A percentile compares a stretch with the other conserved stretches of the same genome.
These are phyloP conservation scores for Dinoponera quadriceps DNA, from an alignment of 1,140 invertebrate genomes.

Conservation along the genomic window DNA sequence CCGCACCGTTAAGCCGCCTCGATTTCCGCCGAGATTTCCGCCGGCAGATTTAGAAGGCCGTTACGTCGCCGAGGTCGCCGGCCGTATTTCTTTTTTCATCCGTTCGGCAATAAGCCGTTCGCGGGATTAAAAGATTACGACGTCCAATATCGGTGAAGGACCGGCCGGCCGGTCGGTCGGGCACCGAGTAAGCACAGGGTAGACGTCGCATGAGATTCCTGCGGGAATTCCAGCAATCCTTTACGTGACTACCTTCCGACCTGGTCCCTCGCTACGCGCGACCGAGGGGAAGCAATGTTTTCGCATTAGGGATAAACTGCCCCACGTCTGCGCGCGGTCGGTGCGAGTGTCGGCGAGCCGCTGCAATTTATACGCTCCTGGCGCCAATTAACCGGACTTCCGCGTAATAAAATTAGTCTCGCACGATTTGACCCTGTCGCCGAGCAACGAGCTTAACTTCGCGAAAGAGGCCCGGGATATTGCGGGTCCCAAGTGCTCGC, in stretches of 20 bases:
- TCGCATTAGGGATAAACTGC: slow-evolving; percentile 78
- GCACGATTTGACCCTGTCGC: slow-evolving; percentile 50
- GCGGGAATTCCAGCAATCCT: slow-evolving; percentile 77
- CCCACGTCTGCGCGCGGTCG: slow-evolving; percentile 49
- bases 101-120: slow-evolving; percentile 52
- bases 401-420: slow-evolving; percentile 71
- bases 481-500: neutral
- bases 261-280: slow-evolving; percentile 44
- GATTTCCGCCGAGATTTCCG: slow-evolving; percentile 50
- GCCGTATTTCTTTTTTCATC: slow-evolving; percentile 39
- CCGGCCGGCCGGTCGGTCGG: too few species aligned
- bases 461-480: slow-evolving; percentile 48
- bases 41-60: slow-evolving; percentile 55
- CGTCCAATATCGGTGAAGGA: slow-evolving; percentile 68
- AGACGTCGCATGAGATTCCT: slow-evolving; percentile 63
- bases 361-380: slow-evolving; percentile 73
- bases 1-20: slow-evolving; percentile 40
- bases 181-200: slow-evolving; percentile 32
- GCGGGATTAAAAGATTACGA: slow-evolving; percentile 78
- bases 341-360: slow-evolving; percentile 25
- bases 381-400: slow-evolving; percentile 75
- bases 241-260: slow-evolving; percentile 73
- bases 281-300: slow-evolving; percentile 76
- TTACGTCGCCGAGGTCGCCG: slow-evolving; percentile 31
- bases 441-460: slow-evolving; percentile 23